These are phyloP conservation scores for Drosophila aldrichi DNA, from an alignment of 2,888 invertebrate species.

Conservation along the genomic window DNA sequence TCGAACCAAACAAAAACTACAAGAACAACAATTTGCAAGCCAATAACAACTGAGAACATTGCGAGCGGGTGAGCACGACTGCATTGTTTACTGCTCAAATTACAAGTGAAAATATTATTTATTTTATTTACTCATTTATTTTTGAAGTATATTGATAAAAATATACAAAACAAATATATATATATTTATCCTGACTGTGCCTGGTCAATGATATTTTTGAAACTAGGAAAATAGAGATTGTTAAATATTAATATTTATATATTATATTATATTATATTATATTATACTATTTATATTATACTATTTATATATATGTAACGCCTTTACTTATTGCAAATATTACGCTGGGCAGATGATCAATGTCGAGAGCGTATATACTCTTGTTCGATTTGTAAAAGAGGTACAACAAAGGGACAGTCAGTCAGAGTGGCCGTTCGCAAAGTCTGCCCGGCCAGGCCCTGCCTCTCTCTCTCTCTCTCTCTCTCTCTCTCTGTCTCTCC, in stretches of 20 bases:
- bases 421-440: slow-evolving; percentile 28
- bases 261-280: too few relatives aligned
- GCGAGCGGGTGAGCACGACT: neutral
- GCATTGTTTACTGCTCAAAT: neutral
- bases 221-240: too few relatives aligned
- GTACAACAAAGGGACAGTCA: slow-evolving; percentile 62
- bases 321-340: neutral
- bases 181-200: too few relatives aligned
- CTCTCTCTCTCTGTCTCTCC: too few relatives aligned
- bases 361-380: neutral
- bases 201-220: too few relatives aligned
- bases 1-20: slow-evolving; percentile 38
- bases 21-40: slow-evolving; percentile 62
- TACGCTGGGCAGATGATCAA: neutral
- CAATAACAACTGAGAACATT: slow-evolving; percentile 29
- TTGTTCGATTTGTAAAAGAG: neutral
- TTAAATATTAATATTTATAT: too few relatives aligned
- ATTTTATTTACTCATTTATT: too few relatives aligned
- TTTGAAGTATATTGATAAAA: too few relatives aligned
- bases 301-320: too few relatives aligned
- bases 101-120: neutral
- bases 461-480: slow-evolving; percentile 9
- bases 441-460: slow-evolving; percentile 25
- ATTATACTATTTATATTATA: too few relatives aligned
- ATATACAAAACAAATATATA: too few relatives aligned